Conservation (phyloP, 1,140 invertebrate genomes). For the Drosophila pectinifera region DNA sequence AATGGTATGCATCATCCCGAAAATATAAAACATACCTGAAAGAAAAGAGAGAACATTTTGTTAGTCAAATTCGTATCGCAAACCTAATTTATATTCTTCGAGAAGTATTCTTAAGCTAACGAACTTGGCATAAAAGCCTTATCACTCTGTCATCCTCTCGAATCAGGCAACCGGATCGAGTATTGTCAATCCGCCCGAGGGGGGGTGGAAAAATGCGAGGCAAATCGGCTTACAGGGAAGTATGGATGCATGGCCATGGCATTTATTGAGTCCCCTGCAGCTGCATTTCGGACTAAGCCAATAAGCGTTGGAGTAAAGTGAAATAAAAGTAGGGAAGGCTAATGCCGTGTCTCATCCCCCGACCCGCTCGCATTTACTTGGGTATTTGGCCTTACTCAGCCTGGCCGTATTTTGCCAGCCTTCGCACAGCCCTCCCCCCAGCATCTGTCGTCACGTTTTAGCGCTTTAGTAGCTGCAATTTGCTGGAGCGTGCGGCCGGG, state of each 20-base stretch:
- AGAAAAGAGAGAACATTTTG: conserved; percentile 25
- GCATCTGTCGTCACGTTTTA: conserved; percentile 76
- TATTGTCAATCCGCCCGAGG: conserved; percentile 4
- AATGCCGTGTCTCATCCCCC: conserved; percentile 49
- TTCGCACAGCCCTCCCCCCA: conserved; percentile 1
- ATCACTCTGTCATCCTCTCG: conserved; percentile 26
- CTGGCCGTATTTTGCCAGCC: neutral
- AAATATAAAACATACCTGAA: conserved; percentile 60
- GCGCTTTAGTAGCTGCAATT: conserved; percentile 79
- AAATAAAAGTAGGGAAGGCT: conserved; percentile 47
- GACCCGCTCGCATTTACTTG: conserved; percentile 53
- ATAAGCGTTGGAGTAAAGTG: conserved; percentile 73
- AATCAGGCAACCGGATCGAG: conserved; percentile 26
- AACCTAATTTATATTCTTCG: conserved; percentile 32
- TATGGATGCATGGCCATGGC: conserved; percentile 50
- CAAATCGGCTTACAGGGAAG: conserved; percentile 59
- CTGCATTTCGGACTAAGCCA: conserved; percentile 74
- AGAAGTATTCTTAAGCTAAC: conserved; percentile 15
- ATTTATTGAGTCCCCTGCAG: conserved; percentile 73
- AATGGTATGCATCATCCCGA: neutral
- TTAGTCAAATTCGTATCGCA: conserved; percentile 15
- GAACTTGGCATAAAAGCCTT: conserved; percentile 45
- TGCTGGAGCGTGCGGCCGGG: conserved; percentile 64
- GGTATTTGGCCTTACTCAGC: conserved; percentile 37
- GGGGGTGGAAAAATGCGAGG: conserved; percentile 16